Conservation (phyloP, 2,797 vertebrate genomes). For the Sebastes trivittatus region DNA sequence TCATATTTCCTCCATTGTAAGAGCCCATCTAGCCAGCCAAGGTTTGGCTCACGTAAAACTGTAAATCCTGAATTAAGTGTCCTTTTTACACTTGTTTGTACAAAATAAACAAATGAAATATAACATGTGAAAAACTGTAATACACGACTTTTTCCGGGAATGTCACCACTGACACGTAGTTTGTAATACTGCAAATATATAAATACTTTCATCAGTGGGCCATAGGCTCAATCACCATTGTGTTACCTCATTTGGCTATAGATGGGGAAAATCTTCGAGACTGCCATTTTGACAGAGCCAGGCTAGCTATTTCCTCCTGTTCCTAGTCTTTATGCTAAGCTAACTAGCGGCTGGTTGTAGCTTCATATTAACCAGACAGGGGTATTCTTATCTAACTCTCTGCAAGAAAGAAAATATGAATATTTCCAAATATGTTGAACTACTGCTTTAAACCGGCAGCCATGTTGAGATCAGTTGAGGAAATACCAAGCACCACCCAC, state of each 20-base stretch:
- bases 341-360: background rate
- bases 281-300: background rate
- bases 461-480: too few species aligned
- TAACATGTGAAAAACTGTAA: background rate
- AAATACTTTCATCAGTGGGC: too few species aligned
- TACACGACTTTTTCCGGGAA: too few species aligned
- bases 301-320: background rate
- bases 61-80: background rate
- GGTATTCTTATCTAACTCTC: background rate
- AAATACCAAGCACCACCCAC: too few species aligned
- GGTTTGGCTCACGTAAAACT: background rate
- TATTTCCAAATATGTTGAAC: background rate
- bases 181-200: too few species aligned
- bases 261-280: too few species aligned
- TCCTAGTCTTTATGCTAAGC: background rate
- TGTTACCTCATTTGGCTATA: too few species aligned
- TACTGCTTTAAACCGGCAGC: background rate
- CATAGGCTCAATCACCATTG: too few species aligned
- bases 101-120: background rate
- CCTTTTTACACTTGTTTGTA: background rate
- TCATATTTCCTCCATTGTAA: conserved; percentile 17
- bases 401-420: background rate
- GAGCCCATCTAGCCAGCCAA: conserved; percentile 2
- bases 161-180: too few species aligned
- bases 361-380: background rate